Evolutionary conservation across 2,797 vertebrate species (phyloP).

Genomic region (Cercopithecus neglectus): DNA sequence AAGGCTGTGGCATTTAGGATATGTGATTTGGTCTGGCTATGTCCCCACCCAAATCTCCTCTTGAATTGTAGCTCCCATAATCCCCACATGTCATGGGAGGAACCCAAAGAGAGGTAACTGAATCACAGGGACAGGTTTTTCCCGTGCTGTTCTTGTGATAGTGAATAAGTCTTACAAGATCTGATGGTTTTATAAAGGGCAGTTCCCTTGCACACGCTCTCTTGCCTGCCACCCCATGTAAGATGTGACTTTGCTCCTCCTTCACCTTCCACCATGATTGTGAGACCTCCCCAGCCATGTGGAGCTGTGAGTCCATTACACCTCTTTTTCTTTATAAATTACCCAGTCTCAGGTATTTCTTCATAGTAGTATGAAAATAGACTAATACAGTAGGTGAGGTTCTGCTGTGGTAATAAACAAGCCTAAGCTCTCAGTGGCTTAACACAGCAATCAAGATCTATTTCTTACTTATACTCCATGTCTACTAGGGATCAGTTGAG

Average conservation of each 20-base stretch:
- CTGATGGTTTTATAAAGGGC: no score
- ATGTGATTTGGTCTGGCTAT: not conserved
- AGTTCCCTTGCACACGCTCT: not conserved
- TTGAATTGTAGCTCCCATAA: not conserved
- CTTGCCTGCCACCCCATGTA: not conserved
- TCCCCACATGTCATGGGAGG: not conserved
- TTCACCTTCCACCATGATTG: not conserved
- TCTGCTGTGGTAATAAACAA: not conserved
- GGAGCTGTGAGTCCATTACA: no score
- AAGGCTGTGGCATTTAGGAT: not conserved
- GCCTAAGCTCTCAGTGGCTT: not conserved
- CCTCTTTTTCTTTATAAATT: no score
- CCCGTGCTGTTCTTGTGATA: not conserved
- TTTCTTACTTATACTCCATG: not conserved
- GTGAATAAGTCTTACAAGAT: not conserved
- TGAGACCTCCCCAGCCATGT: not conserved
- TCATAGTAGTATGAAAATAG: no score
- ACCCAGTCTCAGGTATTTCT: no score
- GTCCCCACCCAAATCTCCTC: not conserved
- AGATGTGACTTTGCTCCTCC: not conserved
- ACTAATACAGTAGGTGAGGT: not conserved
- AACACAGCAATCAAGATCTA: not conserved
- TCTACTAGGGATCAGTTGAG: not conserved
- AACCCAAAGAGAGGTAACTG: not conserved
- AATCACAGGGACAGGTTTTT: not conserved